phyloP scores from a whole-genome alignment of 2,113 vertebrate genomes.

The Microtus pennsylvanicus region DNA sequence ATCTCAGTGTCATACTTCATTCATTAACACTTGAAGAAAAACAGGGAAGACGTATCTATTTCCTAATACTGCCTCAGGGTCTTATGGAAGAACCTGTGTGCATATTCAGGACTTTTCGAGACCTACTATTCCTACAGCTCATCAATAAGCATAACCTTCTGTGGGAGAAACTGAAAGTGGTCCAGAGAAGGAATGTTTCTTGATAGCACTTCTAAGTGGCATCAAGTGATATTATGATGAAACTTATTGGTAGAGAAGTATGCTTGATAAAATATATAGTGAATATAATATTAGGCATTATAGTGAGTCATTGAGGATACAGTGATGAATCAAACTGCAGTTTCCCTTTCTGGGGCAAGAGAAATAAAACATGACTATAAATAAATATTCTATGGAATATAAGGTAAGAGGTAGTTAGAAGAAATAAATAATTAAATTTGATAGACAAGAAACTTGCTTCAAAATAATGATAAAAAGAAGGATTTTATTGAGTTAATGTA shows the following conservation, averaged over 20 bases:
- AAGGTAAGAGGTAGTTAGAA: not conserved
- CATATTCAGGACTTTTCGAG: not conserved
- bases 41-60: not conserved
- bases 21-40: not conserved
- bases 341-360: not conserved
- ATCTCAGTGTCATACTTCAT: not conserved
- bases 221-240: not conserved
- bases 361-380: not conserved
- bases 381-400: not conserved
- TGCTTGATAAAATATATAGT: conserved; percentile 17
- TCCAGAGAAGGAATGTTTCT: not conserved
- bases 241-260: not conserved
- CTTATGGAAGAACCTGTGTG: not conserved
- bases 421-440: not conserved
- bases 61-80: not conserved
- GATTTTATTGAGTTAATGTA: not conserved
- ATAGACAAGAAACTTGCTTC: not conserved
- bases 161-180: not conserved
- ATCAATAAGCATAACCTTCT: not conserved
- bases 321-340: not conserved
- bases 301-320: not conserved
- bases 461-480: not conserved
- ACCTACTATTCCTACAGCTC: accelerated
- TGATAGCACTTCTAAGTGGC: not conserved
- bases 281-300: conserved; percentile 25